A percentile compares a stretch with the other conserved stretches of the same genome.
Evolutionary conservation across 2,113 vertebrate species (phyloP).

Genomic region (Lipotes vexillifer): DNA sequence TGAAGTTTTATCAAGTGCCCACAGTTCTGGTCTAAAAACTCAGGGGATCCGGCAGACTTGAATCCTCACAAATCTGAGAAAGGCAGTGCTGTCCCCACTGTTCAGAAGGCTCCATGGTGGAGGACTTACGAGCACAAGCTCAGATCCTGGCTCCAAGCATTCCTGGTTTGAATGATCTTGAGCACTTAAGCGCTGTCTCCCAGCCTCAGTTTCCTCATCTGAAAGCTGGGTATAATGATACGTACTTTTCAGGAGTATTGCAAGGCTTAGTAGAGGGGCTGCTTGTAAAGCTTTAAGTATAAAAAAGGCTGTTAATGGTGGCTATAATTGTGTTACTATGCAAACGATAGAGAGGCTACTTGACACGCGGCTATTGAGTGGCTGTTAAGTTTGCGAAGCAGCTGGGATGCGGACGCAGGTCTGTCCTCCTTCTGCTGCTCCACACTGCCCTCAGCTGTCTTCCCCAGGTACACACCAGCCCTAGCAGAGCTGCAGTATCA

Average conservation of each 20-base stretch:
- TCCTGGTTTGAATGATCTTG: not conserved
- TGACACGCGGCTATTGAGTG: not conserved
- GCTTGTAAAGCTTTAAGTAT: not conserved
- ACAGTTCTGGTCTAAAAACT: not conserved
- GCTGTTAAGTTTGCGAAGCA: not conserved
- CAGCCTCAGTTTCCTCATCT: not conserved
- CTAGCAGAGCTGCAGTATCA: not conserved
- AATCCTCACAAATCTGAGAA: not conserved
- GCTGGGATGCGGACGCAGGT: not conserved
- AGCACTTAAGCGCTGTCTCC: not conserved
- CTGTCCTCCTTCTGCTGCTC: not conserved
- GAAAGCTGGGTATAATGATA: not conserved
- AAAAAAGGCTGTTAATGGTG: not conserved
- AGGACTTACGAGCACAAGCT: not conserved
- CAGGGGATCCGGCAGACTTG: not conserved
- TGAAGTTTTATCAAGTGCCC: not conserved
- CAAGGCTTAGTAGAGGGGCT: not conserved
- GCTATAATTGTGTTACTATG: not conserved
- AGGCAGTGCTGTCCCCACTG: not conserved
- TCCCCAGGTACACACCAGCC: not conserved
- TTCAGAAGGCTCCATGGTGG: not conserved
- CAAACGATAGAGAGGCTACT: not conserved
- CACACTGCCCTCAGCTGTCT: conserved; percentile 35
- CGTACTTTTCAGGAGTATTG: not conserved
- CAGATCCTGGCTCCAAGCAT: not conserved